Evolutionary conservation across 2,113 vertebrate genomes (phyloP).

Genomic region (Gulo gulo): DNA sequence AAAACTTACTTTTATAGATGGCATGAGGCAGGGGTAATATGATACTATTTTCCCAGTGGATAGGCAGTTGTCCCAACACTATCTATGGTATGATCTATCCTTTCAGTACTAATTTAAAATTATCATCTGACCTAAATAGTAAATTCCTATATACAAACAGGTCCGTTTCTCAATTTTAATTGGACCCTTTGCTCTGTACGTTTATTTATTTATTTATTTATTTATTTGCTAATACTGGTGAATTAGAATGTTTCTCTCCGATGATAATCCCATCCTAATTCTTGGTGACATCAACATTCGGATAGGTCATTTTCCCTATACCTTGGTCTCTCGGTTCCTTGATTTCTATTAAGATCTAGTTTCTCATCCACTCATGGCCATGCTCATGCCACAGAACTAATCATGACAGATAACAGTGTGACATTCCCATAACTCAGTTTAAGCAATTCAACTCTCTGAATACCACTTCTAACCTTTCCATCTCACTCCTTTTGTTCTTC

Average conservation of each 20-base stretch:
- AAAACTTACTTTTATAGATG: neutral
- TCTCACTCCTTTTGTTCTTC: neutral
- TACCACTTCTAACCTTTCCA: neutral
- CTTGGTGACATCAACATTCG: conserved; percentile 35
- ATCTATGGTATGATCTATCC: neutral
- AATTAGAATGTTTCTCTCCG: conserved; percentile 1
- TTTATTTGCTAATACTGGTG: neutral
- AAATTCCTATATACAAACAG: neutral
- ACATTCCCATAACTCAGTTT: neutral
- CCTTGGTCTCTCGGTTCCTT: neutral
- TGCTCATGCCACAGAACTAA: no score
- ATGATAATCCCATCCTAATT: neutral
- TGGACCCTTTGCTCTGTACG: neutral
- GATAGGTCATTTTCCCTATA: neutral
- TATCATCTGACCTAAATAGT: neutral
- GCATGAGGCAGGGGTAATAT: neutral
- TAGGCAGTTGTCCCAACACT: neutral
- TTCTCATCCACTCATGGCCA: neutral
- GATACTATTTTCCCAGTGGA: neutral
- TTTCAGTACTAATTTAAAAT: neutral
- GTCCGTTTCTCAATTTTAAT: neutral
- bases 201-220: neutral
- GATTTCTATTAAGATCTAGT: neutral
- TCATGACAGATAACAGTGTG: neutral
- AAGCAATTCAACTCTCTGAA: neutral